A percentile compares a stretch with the other conserved stretches of the same genome.
These are phyloP conservation scores for Chalcosyrphus nemorum DNA, from an alignment of 2,888 invertebrate genomes.

Conservation along the genomic window DNA sequence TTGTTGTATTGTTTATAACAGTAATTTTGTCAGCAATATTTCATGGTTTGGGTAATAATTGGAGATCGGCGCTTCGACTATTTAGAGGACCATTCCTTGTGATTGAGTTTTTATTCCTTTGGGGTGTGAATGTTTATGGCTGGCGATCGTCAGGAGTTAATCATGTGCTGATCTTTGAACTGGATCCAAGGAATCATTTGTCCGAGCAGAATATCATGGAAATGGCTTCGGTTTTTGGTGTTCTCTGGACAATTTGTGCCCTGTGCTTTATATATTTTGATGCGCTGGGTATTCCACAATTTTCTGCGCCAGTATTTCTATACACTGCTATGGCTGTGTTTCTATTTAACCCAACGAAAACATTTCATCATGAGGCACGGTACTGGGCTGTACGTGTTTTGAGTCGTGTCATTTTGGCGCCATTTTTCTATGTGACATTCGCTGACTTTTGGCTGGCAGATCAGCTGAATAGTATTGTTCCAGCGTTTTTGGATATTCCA, in stretches of 20 bases:
- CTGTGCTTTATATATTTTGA: constrained; percentile 87
- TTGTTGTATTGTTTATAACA: constrained; percentile 88
- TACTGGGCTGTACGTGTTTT: constrained; percentile 86
- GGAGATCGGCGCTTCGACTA: constrained; percentile 88
- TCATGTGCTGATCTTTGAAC: constrained; percentile 91
- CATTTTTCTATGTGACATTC: constrained; percentile 90
- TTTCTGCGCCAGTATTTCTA: constrained; percentile 88
- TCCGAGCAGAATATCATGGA: constrained; percentile 91
- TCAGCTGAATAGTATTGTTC: constrained; percentile 90
- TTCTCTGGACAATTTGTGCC: constrained; percentile 87
- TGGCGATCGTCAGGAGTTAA: constrained; percentile 92
- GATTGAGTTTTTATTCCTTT: constrained; percentile 88
- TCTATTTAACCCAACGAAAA: constrained; percentile 89
- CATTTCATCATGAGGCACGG: constrained; percentile 89
- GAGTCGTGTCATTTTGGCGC: constrained; percentile 87
- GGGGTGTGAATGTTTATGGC: constrained; percentile 91
- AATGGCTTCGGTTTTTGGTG: constrained; percentile 89
- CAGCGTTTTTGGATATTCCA: constrained; percentile 90
- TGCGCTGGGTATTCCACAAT: constrained; percentile 88
- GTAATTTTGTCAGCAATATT: constrained; percentile 87
- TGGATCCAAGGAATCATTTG: constrained; percentile 90
- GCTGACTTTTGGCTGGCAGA: constrained; percentile 95
- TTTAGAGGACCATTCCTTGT: constrained; percentile 91
- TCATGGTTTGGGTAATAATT: constrained; percentile 83
- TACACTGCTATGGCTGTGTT: constrained; percentile 87